phyloP scores from a whole-genome alignment of 1,140 invertebrate genomes.

The Bombus consobrinus region DNA sequence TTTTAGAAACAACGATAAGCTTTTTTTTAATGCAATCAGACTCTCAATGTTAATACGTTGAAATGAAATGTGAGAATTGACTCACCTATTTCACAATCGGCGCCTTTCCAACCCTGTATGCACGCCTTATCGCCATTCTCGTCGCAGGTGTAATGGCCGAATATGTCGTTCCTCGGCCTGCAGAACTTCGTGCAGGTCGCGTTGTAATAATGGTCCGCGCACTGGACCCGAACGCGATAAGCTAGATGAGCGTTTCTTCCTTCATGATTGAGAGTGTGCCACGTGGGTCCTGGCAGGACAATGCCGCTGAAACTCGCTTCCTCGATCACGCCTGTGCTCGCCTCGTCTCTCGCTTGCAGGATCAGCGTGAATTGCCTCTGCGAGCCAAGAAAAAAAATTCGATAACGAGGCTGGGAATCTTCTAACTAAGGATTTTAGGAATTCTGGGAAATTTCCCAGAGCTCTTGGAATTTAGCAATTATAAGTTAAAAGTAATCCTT shows the following conservation, averaged over 20 bases:
- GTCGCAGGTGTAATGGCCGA: slow-evolving; percentile 96
- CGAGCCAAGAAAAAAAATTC: slow-evolving; percentile 74
- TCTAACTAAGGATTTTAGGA: background rate
- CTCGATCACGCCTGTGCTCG: slow-evolving; percentile 90
- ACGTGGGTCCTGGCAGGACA: slow-evolving; percentile 92
- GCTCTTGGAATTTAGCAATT: background rate
- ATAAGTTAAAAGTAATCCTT: background rate
- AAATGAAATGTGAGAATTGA: slow-evolving; percentile 16
- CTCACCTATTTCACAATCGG: slow-evolving; percentile 95
- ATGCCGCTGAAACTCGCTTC: slow-evolving; percentile 95
- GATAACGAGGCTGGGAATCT: slow-evolving; percentile 19
- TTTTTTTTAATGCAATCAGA: background rate
- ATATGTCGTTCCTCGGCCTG: slow-evolving; percentile 94
- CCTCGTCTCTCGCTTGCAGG: slow-evolving; percentile 93
- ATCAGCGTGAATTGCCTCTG: slow-evolving; percentile 96
- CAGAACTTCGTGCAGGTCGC: slow-evolving; percentile 97
- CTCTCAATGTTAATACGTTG: background rate
- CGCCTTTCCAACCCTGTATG: slow-evolving; percentile 95
- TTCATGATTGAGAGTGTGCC: slow-evolving; percentile 94
- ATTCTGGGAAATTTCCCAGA: background rate
- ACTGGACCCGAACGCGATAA: slow-evolving; percentile 95
- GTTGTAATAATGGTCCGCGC: slow-evolving; percentile 96
- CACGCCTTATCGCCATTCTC: slow-evolving; percentile 95
- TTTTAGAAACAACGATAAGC: background rate
- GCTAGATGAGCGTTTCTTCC: slow-evolving; percentile 89